Conservation (phyloP, 1,140 invertebrate genomes). For the Cyclina sinensis region DNA sequence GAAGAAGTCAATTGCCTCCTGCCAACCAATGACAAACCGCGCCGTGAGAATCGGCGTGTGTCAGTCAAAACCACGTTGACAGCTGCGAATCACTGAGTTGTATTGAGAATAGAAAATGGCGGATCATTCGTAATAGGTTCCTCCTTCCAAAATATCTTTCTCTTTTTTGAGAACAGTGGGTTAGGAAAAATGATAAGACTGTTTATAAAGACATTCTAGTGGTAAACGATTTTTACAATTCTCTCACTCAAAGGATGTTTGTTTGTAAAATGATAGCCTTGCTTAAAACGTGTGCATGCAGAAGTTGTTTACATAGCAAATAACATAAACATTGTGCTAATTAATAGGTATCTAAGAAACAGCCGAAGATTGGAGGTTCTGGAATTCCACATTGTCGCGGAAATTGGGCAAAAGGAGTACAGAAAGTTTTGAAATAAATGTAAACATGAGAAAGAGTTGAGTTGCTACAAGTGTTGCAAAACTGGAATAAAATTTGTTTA, state of each 20-base stretch:
- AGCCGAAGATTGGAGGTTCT: neutral
- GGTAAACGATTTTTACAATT: constrained; percentile 14
- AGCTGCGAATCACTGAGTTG: constrained; percentile 10
- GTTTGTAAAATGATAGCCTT: constrained; percentile 33
- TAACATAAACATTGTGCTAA: constrained; percentile 33
- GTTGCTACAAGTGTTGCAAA: neutral
- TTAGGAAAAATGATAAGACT: neutral
- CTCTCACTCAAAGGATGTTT: neutral
- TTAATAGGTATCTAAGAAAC: constrained; percentile 27
- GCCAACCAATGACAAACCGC: constrained; percentile 16
- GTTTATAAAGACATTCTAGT: constrained; percentile 13
- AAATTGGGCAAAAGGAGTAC: neutral
- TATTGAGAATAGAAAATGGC: neutral
- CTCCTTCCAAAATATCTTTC: too few species aligned
- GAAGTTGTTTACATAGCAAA: constrained; percentile 20
- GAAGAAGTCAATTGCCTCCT: constrained; percentile 4
- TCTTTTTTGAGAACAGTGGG: neutral
- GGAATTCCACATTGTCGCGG: neutral
- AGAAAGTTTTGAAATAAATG: too few species aligned
- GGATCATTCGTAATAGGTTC: neutral
- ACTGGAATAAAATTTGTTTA: constrained; percentile 19
- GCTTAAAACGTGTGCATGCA: neutral
- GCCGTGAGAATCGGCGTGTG: constrained; percentile 23
- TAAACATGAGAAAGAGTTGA: too few species aligned
- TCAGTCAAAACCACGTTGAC: constrained; percentile 25